phyloP scores from a whole-genome alignment of 2,888 invertebrate species.

The Parnassius smintheus region DNA sequence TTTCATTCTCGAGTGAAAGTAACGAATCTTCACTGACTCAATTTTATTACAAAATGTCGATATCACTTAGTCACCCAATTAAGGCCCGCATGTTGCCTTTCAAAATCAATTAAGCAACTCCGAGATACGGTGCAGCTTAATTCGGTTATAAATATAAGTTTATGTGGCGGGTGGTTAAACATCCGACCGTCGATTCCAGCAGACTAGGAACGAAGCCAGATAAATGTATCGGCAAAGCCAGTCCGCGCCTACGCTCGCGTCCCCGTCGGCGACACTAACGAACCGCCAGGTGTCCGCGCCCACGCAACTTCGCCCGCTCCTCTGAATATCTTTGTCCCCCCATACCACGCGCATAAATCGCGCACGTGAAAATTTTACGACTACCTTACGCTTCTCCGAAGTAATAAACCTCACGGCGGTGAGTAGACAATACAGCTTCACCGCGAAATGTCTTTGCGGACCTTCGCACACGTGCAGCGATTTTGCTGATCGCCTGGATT shows the following conservation, averaged over 20 bases:
- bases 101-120: constrained; percentile 55
- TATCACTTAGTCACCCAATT: constrained; percentile 66
- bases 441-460: constrained; percentile 64
- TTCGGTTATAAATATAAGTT: constrained; percentile 8
- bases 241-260: constrained; percentile 31
- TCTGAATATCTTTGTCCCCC: constrained; percentile 74
- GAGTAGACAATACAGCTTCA: constrained; percentile 66
- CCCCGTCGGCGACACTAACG: constrained; percentile 63
- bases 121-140: constrained; percentile 33
- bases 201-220: constrained; percentile 20
- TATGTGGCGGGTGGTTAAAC: constrained; percentile 5
- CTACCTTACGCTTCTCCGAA: constrained; percentile 74
- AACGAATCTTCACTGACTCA: constrained; percentile 36
- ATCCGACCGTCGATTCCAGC: constrained; percentile 11
- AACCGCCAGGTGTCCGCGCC: constrained; percentile 78
- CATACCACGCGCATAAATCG: constrained; percentile 71
- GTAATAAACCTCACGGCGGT: constrained; percentile 62
- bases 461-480: constrained; percentile 62
- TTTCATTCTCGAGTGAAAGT: constrained; percentile 42
- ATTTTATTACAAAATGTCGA: constrained; percentile 46
- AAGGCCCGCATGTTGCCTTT: constrained; percentile 65
- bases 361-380: constrained; percentile 79
- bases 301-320: constrained; percentile 66
- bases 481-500: constrained; percentile 74
- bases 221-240: constrained; percentile 27